Evolutionary conservation across 2,797 vertebrate species (phyloP), one percentile per base, ranked within the genome.

Genomic region (Psittacula echo): DNA sequence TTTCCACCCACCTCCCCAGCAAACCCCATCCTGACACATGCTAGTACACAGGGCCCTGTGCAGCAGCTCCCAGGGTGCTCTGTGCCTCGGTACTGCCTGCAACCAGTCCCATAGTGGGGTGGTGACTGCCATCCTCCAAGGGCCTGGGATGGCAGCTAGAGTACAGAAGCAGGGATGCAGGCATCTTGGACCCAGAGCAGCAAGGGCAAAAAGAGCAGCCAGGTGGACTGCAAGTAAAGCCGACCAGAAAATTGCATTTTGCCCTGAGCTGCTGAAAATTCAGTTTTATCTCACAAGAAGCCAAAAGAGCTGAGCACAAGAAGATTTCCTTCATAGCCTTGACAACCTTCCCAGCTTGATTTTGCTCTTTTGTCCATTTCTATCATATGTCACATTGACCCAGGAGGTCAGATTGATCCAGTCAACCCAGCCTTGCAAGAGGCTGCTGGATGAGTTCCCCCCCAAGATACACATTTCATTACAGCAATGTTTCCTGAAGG

Each of bases 171-270:
- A 54, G 45, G 54, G 75, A 18, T 1, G 14, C 1, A 1, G 60
- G 51, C 24, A 2, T 32, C 26, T 37, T 5, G 7, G 74, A 44
- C 10, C 7, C 3, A 12, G 70, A 87, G 73, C 39, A 82, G 21
- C 26, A 54, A 53, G 7, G 18, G 20, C n/a, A 34, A 19, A 41
- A 85, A 6, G 82, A 81, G 79, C 85, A 89, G 32, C 10, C 70
- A 72, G 90, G 85, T 84, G 90, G 32, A 24, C 50, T 42, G 62
- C 62, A 34, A 72, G 76, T n/a, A 96, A 56, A 96, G 60, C 80
- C 80, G 79, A 85, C 34, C 58, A 77, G 95, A 94, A 95, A 96
- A 96, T 95, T 79, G 84, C 87, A 86, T 93, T 81, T 88, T 89
- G 64, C 83, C 83, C 83, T 34, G 54, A 95, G 85, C 80, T 47